Percentiles rank a stretch among this genome's conserved stretches.
Conservation (phyloP, 2,888 invertebrate species). For the Xanthorhoe spadicearia region DNA sequence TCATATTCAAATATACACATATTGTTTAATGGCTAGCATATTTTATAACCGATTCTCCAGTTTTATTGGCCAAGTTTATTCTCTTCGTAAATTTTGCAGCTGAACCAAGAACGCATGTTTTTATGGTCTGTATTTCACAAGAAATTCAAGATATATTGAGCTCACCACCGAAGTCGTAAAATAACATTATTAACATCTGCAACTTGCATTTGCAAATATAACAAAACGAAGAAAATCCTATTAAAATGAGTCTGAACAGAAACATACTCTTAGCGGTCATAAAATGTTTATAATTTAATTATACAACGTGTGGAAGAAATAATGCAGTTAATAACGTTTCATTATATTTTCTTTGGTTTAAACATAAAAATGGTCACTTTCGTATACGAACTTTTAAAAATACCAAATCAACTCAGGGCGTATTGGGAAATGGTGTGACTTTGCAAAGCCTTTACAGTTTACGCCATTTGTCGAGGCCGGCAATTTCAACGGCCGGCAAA, state of each 20-base stretch:
- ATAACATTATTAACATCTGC: background rate
- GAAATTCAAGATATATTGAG: conserved; percentile 5
- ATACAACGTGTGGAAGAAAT: background rate
- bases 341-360: background rate
- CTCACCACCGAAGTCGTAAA: conserved; percentile 9
- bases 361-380: background rate
- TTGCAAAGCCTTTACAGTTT: background rate
- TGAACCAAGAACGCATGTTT: background rate
- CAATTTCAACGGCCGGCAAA: conserved; percentile 21
- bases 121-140: conserved; percentile 12
- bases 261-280: background rate
- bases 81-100: conserved; percentile 2
- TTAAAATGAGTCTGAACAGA: background rate
- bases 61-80: conserved; percentile 5
- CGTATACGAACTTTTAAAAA: too few species aligned
- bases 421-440: conserved; percentile 3
- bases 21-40: background rate
- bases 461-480: background rate
- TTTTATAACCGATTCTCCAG: background rate
- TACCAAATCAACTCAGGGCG: conserved; percentile 2
- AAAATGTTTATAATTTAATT: background rate
- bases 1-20: background rate
- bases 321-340: background rate
- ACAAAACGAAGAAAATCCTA: background rate
- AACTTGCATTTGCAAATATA: background rate